Evolutionary conservation across 1,140 invertebrate genomes (phyloP), one percentile per base, ranked within the genome.

Genomic region (Drosophila erecta): DNA sequence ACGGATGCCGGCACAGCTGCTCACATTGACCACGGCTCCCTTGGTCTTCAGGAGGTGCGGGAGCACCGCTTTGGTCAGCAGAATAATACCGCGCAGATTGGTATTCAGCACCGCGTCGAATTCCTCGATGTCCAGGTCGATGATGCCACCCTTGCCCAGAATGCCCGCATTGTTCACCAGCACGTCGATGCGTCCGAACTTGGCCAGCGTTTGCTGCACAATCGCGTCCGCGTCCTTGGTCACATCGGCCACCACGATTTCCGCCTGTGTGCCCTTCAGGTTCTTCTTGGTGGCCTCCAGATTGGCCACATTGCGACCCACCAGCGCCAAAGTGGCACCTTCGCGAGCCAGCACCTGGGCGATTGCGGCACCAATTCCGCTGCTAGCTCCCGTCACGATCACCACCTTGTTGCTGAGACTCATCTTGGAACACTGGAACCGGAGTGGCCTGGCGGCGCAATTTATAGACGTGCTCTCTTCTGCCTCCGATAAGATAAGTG

Each of bases 111-210:
- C 89, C 47, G 95, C 93, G 62, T 99, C 97, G 91, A 96, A 98
- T 74, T 97, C 96, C 27, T 95, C 95, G 47, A 98, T 92, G 38
- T 94, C 98, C 46, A 92, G 93, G 86, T 96, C 96, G 27, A 98
- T 90, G 51, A 97, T 96, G 3, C 94, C 94, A 33, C 97, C 90
- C 6, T 17, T 59, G 33, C 76, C 81, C 41, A 98, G 90, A 54
- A 97, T 95, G 11, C 98, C 98, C 49, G 97, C 98, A 94, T 96
- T 97, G 91, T 98, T 99, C 0, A 98, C 94, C 41, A 97, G 92
- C 30, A 97, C 94, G 93, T 97, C 96, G 15, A 97, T 92, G 90
- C 95, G 94, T 2, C 96, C 95, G 91, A 94, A 97, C 67, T 95
- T 94, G 55, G 95, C 93, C 2, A 97, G 92, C 0, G 96, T 96